Base-by-base conservation (phyloP, 2,888 invertebrate species). In the Sceliomorpha sp. region DNA sequence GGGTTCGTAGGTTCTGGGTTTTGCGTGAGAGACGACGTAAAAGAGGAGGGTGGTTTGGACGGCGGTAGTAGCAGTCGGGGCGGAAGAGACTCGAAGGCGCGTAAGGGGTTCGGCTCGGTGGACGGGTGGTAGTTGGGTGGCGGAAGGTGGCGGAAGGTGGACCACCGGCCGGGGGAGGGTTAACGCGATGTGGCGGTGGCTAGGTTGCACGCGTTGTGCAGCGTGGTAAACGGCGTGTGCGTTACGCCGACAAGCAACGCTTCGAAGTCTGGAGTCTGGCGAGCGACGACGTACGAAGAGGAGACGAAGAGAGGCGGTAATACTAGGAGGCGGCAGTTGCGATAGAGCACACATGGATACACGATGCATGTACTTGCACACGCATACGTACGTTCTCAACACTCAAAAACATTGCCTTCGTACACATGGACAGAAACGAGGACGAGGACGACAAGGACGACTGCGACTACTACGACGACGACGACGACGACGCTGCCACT, bases 141-240 rank as follows among this genome's bases (percentile, higher is more conserved):
- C 17, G 39, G 51, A 10, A 26, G 51, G 32, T 27, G 13, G 31
- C 17, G n/a, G 39, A 27, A 34, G 36, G 17, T 34, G 20, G 37
- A 45, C 15, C 31, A 40, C 29, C 29, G 29, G 31, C 26, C 20
- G 55, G 24, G 37, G 48, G 10, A 31, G 40, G 48, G 37, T 40
- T 55, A 27, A 32, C 32, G 37, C 13, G 62, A n/a, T n/a, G 67
- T 64, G 59, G 66, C 59, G 62, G 67, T 62, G 60, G 78, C 78
- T 66, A 77, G 76, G 78, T 78, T 81, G 82, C 80, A 84, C 80
- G 84, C 84, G 84, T 81, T 84, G 80, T 84, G 85, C 84, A 84
- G 80, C 81, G 82, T 80, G 84, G 85, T 85, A 83, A 81, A 82
- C 82, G 80, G 81, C 80, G 83, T 81, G 84, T 84, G 85, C 84